phyloP scores from a whole-genome alignment of 2,797 vertebrate species.

The Sebastes taczanowskii region DNA sequence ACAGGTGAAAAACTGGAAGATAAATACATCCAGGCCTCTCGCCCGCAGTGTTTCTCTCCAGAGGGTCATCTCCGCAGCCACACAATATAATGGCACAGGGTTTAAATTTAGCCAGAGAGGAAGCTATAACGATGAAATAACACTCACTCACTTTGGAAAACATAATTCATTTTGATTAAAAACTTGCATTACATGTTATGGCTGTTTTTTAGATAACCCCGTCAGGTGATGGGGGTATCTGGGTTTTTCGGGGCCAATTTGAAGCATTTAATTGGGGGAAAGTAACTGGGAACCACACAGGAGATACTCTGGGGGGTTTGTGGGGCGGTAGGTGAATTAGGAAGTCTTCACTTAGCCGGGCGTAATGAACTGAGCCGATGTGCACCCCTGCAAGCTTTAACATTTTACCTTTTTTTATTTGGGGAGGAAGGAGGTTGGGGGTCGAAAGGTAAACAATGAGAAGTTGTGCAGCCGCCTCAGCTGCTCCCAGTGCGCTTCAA shows the following conservation, averaged over 20 bases:
- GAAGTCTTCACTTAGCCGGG: conserved; percentile 78
- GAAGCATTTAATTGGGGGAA: conserved; percentile 41
- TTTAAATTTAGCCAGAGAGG: conserved; percentile 78
- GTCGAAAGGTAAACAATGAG: conserved; percentile 80
- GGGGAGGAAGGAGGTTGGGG: conserved; percentile 70
- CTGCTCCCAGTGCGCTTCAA: conserved; percentile 74
- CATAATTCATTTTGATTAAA: conserved; percentile 65
- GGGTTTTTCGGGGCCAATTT: conserved; percentile 47
- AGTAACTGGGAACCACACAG: conserved; percentile 48
- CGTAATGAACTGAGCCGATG: conserved; percentile 80
- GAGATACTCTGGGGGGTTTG: conserved; percentile 41
- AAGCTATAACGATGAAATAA: conserved; percentile 73
- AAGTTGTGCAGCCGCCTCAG: conserved; percentile 69
- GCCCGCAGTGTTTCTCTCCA: conserved; percentile 55
- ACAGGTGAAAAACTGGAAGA: conserved; percentile 91
- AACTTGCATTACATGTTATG: conserved; percentile 28
- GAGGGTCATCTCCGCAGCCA: conserved; percentile 61
- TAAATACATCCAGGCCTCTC: conserved; percentile 75
- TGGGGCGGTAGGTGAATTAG: conserved; percentile 61
- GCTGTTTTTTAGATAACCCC: conserved; percentile 61
- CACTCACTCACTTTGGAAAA: conserved; percentile 57
- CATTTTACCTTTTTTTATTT: conserved; percentile 71
- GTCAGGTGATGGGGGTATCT: conserved; percentile 24
- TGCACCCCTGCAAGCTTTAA: conserved; percentile 67
- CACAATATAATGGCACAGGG: conserved; percentile 65